These are phyloP conservation scores for Idris sp. DNA, from an alignment of 1,140 invertebrate genomes.

Conservation along the genomic window DNA sequence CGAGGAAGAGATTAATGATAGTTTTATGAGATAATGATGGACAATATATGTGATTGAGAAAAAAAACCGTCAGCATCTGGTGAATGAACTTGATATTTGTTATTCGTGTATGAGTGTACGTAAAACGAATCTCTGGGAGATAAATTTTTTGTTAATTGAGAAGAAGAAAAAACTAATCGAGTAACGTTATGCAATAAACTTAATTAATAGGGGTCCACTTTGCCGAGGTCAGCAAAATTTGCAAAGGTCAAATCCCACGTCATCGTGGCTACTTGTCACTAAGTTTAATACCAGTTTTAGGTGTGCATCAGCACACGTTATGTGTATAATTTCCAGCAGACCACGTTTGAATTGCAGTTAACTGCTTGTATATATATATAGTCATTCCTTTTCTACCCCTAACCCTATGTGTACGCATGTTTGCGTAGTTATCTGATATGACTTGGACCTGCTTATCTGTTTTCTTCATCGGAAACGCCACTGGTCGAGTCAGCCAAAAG, in stretches of 20 bases:
- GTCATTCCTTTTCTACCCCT: constrained; percentile 58
- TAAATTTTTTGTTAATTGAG: no score
- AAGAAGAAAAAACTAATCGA: no score
- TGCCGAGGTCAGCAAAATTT: no score
- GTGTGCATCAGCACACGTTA: no score
- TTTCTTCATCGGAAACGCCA: constrained; percentile 67
- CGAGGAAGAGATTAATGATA: constrained; percentile 60
- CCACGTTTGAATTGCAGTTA: no score
- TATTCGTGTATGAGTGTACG: no score
- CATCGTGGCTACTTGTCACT: no score
- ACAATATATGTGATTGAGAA: constrained; percentile 32
- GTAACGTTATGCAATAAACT: no score
- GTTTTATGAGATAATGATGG: constrained; percentile 60
- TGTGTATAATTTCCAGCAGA: no score
- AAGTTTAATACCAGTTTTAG: no score
- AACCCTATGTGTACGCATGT: constrained; percentile 63
- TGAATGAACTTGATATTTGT: constrained; percentile 35
- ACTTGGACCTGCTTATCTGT: constrained; percentile 66
- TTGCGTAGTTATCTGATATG: constrained; percentile 72
- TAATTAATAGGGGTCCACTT: no score
- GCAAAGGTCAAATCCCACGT: no score
- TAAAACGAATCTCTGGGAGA: constrained; percentile 24
- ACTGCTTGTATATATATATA: constrained; percentile 57
- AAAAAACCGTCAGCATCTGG: constrained; percentile 36
- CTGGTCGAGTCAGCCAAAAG: constrained; percentile 64